Evolutionary conservation across 2,797 vertebrate genomes (phyloP).

Genomic region (Selene dorsalis): DNA sequence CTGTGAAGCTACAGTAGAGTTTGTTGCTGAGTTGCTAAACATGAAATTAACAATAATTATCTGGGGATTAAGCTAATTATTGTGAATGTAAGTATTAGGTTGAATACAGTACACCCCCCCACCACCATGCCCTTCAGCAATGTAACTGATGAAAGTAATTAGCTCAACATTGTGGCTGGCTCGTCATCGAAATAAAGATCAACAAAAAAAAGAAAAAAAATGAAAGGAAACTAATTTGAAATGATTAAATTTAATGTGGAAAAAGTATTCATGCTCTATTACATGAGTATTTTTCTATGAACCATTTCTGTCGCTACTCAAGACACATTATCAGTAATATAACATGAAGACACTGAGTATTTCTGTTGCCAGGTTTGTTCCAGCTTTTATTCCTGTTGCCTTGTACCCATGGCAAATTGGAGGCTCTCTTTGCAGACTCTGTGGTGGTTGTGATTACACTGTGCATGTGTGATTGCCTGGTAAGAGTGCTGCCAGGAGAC

Average conservation of each 20-base stretch:
- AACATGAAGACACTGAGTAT: not conserved
- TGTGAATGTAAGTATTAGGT: conserved; percentile 17
- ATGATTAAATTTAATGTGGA: conserved; percentile 4
- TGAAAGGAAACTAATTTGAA: conserved; percentile 11
- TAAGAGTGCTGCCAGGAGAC: conserved; percentile 8
- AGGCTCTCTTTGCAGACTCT: conserved; percentile 3
- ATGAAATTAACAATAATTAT: conserved; percentile 7
- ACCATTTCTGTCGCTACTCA: conserved; percentile 1
- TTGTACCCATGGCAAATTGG: conserved; percentile 16
- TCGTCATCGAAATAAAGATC: conserved; percentile 23
- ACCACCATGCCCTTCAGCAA: conserved; percentile 5
- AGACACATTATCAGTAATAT: conserved; percentile 7
- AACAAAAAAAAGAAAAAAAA: conserved; percentile 14
- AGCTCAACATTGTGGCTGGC: conserved; percentile 19
- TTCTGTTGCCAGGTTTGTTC: conserved; percentile 12
- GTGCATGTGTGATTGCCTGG: conserved; percentile 16
- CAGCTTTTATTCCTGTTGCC: conserved; percentile 30
- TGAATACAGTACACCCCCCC: conserved; percentile 8
- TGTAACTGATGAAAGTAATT: conserved; percentile 41
- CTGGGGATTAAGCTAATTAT: conserved; percentile 1
- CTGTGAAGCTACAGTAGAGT: not conserved
- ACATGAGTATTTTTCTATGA: not conserved
- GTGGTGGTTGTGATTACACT: conserved; percentile 20
- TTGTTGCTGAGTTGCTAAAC: not conserved
- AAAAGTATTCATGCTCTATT: conserved; percentile 17